These are phyloP conservation scores for Geopemphigus sp. DNA, from an alignment of 1,140 invertebrate genomes.

Conservation along the genomic window DNA sequence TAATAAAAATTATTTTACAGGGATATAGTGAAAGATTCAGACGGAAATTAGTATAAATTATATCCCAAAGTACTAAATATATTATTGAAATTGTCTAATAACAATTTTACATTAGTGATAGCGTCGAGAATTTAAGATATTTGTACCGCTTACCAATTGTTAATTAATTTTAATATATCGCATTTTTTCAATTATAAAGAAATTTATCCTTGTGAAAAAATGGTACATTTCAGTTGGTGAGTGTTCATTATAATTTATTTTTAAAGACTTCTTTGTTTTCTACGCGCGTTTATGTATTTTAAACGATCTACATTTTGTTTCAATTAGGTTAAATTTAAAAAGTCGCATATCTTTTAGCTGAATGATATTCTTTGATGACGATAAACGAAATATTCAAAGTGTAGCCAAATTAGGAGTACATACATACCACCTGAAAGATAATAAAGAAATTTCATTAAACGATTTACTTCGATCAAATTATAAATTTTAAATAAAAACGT, in stretches of 20 bases:
- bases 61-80: constrained; percentile 31
- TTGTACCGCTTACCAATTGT: constrained; percentile 51
- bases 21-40: not conserved
- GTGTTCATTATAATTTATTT: not conserved
- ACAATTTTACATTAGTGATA: constrained; percentile 48
- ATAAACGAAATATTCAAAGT: constrained; percentile 17
- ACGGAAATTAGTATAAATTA: constrained; percentile 6
- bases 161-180: constrained; percentile 51
- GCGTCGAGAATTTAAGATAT: constrained; percentile 53
- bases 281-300: too few species aligned
- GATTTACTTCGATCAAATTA: not conserved
- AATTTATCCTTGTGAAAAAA: constrained; percentile 52
- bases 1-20: not conserved
- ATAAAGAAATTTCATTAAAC: not conserved
- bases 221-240: constrained; percentile 50
- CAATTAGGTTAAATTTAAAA: constrained; percentile 10
- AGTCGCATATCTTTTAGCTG: not conserved
- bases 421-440: not conserved
- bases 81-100: constrained; percentile 27
- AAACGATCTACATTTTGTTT: too few species aligned
- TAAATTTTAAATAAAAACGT: too few species aligned
- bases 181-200: constrained; percentile 51
- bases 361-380: constrained; percentile 21
- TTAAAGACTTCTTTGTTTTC: too few species aligned
- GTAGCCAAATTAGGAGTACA: constrained; percentile 3